Evolutionary conservation across 2,113 vertebrate species (phyloP), one percentile per base, ranked within the genome.

Genomic region (Elanoides forficatus): DNA sequence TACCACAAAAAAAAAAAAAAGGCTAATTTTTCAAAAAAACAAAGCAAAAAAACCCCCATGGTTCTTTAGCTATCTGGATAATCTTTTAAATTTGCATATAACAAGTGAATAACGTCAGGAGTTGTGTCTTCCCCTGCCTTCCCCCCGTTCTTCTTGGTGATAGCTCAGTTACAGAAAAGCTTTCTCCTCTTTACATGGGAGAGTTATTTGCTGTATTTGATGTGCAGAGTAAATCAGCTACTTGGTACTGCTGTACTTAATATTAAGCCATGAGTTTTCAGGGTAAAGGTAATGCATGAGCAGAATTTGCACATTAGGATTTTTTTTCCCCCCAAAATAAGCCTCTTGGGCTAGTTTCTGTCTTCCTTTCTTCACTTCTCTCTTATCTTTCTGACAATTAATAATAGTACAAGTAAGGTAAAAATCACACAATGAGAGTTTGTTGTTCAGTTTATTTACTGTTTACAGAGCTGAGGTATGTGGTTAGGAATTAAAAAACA

Each of bases 241-340:
- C 81, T 97, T 70, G 68, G 50, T 91, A 65, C 42, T 95, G 16
- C 36, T 90, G 30, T 94, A 60, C 40, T 96, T 92, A 72, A 40
- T 59, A 88, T 80, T 66, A 93, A 82, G 62, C 62, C 86, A 80
- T 22, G 72, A 47, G 20, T 96, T 96, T 95, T 90, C 88, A 86
- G 55, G 14, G 47, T 30, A 75, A 93, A 93, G 27, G 62, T 53
- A 96, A 91, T 68, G 29, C 21, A 90, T 88, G 78, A 90, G 40
- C 47, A 83, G n/a, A 95, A 91, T 30, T 40, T 92, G 53, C 81
- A 81, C 90, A 92, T 90, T 50, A 92, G 71, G 29, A 30, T 10
- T 8, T 75, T n/a, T 74, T 87, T 82, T 19, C 17, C 16, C 48
- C 11, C 4, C 47, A 38, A 38, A 85, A 58, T 50, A 89, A 66